phyloP scores from a whole-genome alignment of 1,140 invertebrate species.

The Bombus pyrosoma region DNA sequence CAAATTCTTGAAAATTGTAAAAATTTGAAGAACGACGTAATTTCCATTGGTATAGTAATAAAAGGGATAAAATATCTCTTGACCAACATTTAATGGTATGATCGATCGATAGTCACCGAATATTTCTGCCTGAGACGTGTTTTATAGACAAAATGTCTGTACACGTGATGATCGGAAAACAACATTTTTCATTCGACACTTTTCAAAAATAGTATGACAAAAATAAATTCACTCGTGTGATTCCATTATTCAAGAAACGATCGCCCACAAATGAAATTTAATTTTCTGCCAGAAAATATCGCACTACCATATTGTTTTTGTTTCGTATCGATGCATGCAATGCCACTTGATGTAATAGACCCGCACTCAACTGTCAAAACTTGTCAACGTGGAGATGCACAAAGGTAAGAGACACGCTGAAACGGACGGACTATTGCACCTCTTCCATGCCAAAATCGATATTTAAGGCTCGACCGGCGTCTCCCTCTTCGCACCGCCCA shows the following conservation, averaged over 20 bases:
- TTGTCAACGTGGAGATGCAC: slow-evolving; percentile 33
- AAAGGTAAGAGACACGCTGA: slow-evolving; percentile 43
- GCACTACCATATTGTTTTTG: slow-evolving; percentile 50
- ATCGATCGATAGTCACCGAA: slow-evolving; percentile 41
- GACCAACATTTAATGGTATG: slow-evolving; percentile 28
- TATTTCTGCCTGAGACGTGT: slow-evolving; percentile 35
- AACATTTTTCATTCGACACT: slow-evolving; percentile 43
- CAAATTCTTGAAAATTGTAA: neutral
- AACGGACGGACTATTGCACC: slow-evolving; percentile 57
- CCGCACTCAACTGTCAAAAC: slow-evolving; percentile 43
- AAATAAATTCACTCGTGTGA: slow-evolving; percentile 5
- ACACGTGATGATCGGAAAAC: slow-evolving; percentile 37
- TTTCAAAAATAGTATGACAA: neutral
- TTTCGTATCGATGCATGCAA: slow-evolving; percentile 20
- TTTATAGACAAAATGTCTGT: slow-evolving; percentile 42
- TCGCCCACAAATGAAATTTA: slow-evolving; percentile 9
- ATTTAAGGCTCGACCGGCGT: slow-evolving; percentile 74
- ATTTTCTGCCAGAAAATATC: slow-evolving; percentile 31
- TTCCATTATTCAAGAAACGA: neutral
- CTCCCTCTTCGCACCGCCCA: slow-evolving; percentile 57
- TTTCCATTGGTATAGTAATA: neutral
- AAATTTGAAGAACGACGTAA: neutral
- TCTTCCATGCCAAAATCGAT: slow-evolving; percentile 75
- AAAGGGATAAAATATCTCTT: slow-evolving; percentile 23
- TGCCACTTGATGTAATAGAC: slow-evolving; percentile 28